Evolutionary conservation across 23 tunicate genomes (phyloP).

Genomic region (Oikopleura dioica): DNA sequence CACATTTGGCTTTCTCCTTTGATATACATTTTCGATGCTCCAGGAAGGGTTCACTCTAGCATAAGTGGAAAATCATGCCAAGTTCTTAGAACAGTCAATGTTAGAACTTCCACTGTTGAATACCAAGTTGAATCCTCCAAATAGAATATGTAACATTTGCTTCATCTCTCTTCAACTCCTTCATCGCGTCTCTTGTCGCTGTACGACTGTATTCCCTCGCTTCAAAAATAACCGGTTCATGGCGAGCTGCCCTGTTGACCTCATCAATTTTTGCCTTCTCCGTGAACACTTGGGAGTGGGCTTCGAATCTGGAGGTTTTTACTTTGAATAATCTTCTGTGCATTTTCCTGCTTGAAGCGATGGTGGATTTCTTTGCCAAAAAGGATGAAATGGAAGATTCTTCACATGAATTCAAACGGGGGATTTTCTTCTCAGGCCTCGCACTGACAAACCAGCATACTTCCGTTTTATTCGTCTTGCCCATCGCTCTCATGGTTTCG

Average conservation of each 20-base stretch:
- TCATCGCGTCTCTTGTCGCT: neutral
- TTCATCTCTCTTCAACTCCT: neutral
- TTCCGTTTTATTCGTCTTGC: neutral
- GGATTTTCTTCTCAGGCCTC: neutral
- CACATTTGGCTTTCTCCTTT: neutral
- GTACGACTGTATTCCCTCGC: neutral
- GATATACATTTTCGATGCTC: neutral
- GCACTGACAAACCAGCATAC: slow-evolving; percentile 13
- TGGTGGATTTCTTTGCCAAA: neutral
- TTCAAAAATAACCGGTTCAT: neutral
- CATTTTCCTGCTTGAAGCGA: neutral
- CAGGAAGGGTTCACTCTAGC: too few relatives aligned
- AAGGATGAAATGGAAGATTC: neutral
- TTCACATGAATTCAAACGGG: neutral
- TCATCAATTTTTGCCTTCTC: neutral
- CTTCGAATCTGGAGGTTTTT: slow-evolving; percentile 1
- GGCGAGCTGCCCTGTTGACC: neutral
- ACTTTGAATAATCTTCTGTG: slow-evolving; percentile 6
- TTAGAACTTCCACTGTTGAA: too few relatives aligned
- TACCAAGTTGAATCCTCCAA: too few relatives aligned
- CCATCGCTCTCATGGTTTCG: neutral
- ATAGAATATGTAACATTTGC: slow-evolving; percentile 5
- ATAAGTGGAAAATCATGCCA: too few relatives aligned
- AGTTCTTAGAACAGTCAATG: too few relatives aligned
- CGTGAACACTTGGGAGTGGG: neutral